Evolutionary conservation across 2,888 invertebrate species (phyloP), one percentile per base, ranked within the genome.

Genomic region (Cotesia congregata): DNA sequence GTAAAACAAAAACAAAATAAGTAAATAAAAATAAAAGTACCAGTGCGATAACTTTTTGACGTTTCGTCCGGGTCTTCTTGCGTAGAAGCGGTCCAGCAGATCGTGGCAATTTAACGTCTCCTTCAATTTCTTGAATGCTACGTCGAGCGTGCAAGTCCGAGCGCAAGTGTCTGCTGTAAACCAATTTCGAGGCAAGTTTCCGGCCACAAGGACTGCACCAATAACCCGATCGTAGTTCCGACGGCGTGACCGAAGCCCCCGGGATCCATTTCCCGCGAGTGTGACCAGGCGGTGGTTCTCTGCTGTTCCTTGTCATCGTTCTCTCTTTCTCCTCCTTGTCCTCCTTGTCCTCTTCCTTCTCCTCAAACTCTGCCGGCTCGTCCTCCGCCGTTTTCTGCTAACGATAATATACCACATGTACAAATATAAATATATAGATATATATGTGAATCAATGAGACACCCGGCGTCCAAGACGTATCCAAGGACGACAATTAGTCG

Each of bases 251-350:
- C 84, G 83, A 61, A 88, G 91, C 82, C 39, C 94, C 94, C 0
- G 95, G 95, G 72, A 95, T 92, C 96, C 96, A 96, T 90, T 96
- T 96, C 0, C 95, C 95, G 86, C 93, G 93, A 0, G 95, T 95
- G 83, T 95, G 93, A 61, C 92, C 92, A 2, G 93, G 93, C 0
- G 94, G 94, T 1, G 94, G 94, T 80, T 91, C 91, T 83, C 91
- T 50, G 65, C 76, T 59, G 67, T 17, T 67, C 6, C 67, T 74
- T 41, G 61, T 64, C n/a, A 64, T 38, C 59, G 6, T 60, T 1
- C 69, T 69, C 30, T 76, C 73, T 7, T 70, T 69, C 15, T 69
- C 64, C 2, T 72, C 72, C 41, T 72, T 71, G 17, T 64, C 62
- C 12, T 65, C 73, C 50, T 72, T 65, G 3, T 60, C 62, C 7